A percentile compares a stretch with the other conserved stretches of the same genome.
These are phyloP conservation scores for Tychaedon coryphoeus DNA, from an alignment of 2,113 vertebrate genomes.

Conservation along the genomic window DNA sequence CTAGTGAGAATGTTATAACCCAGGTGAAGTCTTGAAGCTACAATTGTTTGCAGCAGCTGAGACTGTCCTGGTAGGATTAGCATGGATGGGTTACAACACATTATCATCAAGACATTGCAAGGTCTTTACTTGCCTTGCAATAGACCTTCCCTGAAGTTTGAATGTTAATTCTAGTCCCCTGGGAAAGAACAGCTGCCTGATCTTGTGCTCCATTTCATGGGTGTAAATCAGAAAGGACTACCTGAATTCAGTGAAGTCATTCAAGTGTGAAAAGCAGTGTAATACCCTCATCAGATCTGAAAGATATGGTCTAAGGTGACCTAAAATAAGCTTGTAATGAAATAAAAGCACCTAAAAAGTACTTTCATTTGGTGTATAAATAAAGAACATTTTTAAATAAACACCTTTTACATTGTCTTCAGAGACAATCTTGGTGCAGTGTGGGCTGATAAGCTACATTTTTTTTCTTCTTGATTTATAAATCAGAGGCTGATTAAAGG, in stretches of 20 bases:
- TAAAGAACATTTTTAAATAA: not conserved
- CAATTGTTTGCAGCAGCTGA: not conserved
- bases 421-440: not conserved
- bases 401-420: not conserved
- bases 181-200: not conserved
- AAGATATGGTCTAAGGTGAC: not conserved
- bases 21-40: not conserved
- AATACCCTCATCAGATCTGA: not conserved
- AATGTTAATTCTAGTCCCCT: constrained; percentile 25
- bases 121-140: not conserved
- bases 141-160: not conserved
- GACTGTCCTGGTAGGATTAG: not conserved
- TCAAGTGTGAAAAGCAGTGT: not conserved
- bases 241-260: not conserved
- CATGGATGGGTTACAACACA: not conserved
- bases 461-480: not conserved
- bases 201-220: not conserved
- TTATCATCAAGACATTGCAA: not conserved
- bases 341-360: not conserved
- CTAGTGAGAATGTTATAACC: not conserved
- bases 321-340: not conserved
- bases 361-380: not conserved
- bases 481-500: not conserved
- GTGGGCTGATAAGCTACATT: not conserved
- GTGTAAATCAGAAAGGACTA: constrained; percentile 8